These are phyloP conservation scores for Pygoscelis adeliae DNA, from an alignment of 2,113 vertebrate genomes.

Conservation along the genomic window DNA sequence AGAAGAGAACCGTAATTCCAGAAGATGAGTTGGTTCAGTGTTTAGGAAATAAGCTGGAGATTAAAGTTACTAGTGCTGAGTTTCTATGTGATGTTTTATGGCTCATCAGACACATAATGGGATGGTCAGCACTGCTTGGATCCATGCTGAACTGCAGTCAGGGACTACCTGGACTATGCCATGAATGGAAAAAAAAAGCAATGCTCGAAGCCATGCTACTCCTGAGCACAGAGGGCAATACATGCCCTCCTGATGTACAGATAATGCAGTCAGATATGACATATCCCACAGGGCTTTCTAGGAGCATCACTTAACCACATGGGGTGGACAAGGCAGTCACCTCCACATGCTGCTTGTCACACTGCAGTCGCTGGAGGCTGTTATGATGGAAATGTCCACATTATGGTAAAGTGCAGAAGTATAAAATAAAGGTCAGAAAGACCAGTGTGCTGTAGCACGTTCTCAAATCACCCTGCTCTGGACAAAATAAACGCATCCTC, in stretches of 20 bases:
- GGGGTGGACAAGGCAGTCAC: not conserved
- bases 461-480: not conserved
- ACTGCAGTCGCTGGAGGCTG: not conserved
- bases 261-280: not conserved
- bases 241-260: not conserved
- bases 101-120: not conserved
- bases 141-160: not conserved
- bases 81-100: not conserved
- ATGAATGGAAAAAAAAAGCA: not conserved
- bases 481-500: not conserved
- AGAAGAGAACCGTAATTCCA: not conserved
- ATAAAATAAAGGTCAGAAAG: not conserved
- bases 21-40: not conserved
- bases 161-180: not conserved
- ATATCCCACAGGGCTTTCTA: not conserved
- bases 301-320: not conserved
- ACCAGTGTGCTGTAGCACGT: not conserved
- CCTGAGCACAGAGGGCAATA: not conserved
- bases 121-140: not conserved
- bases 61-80: too few species aligned
- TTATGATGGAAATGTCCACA: not conserved
- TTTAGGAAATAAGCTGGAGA: not conserved
- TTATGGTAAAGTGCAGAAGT: not conserved
- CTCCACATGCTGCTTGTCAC: not conserved
- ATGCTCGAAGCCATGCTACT: fast-evolving